Evolutionary conservation across 2,113 vertebrate genomes (phyloP).

Genomic region (Pycnonotus jocosus): DNA sequence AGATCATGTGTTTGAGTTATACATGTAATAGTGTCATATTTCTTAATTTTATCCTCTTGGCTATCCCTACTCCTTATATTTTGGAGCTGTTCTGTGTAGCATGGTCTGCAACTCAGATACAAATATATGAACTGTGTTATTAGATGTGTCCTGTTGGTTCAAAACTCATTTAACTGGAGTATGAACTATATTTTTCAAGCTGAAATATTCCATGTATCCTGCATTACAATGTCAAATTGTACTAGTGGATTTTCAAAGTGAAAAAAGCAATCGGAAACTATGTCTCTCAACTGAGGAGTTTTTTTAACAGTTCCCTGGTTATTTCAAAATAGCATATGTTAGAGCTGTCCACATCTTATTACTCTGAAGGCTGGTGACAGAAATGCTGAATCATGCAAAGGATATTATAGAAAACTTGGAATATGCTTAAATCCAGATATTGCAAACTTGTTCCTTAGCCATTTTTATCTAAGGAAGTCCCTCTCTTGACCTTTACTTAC

Average conservation of each 20-base stretch:
- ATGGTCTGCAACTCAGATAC: background rate
- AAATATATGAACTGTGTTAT: constrained; percentile 8
- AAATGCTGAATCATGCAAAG: constrained; percentile 37
- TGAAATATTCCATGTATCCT: background rate
- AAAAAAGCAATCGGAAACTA: constrained; percentile 20
- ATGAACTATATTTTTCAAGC: background rate
- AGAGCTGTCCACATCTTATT: background rate
- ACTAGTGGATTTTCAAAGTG: constrained; percentile 41
- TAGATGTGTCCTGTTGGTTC: background rate
- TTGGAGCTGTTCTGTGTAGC: constrained; percentile 37
- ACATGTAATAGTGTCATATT: constrained; percentile 48
- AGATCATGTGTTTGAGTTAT: constrained; percentile 20
- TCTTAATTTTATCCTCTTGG: background rate
- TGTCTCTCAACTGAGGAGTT: background rate
- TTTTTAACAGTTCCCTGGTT: constrained; percentile 18
- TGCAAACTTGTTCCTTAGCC: background rate
- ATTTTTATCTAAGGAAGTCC: background rate
- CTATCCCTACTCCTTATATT: background rate
- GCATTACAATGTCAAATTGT: constrained; percentile 8
- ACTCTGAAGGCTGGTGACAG: background rate
- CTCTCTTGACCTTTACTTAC: background rate
- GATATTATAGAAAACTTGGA: background rate
- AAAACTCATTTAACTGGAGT: constrained; percentile 24
- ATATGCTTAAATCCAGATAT: background rate
- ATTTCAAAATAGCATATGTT: constrained; percentile 24